Base-by-base conservation (phyloP, 1,140 invertebrate species). In the Cepaea nemoralis region DNA sequence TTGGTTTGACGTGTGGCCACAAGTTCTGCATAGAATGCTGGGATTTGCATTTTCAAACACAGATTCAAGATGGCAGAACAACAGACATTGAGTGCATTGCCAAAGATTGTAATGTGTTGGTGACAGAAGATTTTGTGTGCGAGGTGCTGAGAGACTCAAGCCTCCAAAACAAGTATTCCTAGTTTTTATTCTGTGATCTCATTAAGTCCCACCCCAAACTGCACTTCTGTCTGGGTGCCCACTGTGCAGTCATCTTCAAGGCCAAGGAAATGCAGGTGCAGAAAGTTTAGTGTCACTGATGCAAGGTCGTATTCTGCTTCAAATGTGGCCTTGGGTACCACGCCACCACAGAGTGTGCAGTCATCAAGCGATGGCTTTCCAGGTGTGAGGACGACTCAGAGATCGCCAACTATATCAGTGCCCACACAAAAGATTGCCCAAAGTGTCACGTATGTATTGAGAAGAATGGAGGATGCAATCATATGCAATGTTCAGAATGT, bases 321-420 rank as follows among this genome's bases (percentile, higher is more conserved):
- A 95, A 94, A 84, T 99, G 98, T 93, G 97, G 98, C 74, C 95
- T 95, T 87, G 96, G 98, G 86, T 99, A 99, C 92, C 98, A 99
- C 92, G 97, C 98, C 59, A 98, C 98, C 35, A 98, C 98, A 22
- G 97, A 98, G 91, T 99, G 99, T 92, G 93, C 94, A 84, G 96
- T 96, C 2, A 99, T 99, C 83, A 97, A 97, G 91, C 96, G 96
- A 86, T 99, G 99, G 99, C 92, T 99, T 37, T 98, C 97, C 14
- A 99, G 99, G 92, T 99, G 98, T 93, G 98, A 97, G 59, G 98
- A 99, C 93, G 98, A 99, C 92, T 98, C 97, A 83, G 98, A 99
- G 93, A 99, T 98, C 71, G 97, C 98, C 40, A 99, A 99, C 92
- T 99, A 99, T 90, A 99, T 99, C 86, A 97, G 96, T 93, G 97